Conservation (phyloP, 2,113 vertebrate species). For the Saguinus imperator region DNA sequence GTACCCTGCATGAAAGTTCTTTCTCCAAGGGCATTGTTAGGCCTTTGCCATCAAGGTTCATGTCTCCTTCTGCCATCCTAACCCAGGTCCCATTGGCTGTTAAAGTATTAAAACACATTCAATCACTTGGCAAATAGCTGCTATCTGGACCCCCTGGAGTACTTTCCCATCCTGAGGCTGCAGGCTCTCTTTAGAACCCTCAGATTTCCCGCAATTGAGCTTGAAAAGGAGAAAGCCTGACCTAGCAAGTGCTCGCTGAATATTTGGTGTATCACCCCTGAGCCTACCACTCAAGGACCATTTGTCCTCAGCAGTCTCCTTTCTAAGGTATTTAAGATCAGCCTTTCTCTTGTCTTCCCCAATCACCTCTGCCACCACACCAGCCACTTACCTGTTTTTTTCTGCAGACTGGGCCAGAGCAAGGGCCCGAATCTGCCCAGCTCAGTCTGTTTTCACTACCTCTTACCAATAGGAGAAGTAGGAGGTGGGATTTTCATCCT, state of each 20-base stretch:
- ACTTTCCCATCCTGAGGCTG: too few relatives aligned
- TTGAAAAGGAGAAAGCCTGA: neutral
- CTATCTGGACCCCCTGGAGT: neutral
- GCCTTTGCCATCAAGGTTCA: neutral
- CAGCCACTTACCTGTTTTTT: neutral
- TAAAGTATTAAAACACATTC: neutral
- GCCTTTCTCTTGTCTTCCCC: neutral
- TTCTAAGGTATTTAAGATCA: neutral
- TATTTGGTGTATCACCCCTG: neutral
- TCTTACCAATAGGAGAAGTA: rapidly evolving
- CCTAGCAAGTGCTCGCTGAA: rapidly evolving
- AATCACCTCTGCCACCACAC: rapidly evolving
- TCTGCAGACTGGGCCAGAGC: neutral
- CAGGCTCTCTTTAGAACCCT: neutral
- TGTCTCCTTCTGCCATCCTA: neutral
- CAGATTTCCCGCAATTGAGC: neutral
- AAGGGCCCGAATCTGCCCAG: rapidly evolving
- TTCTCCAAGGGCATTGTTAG: neutral
- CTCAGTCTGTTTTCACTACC: neutral
- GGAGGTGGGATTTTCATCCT: neutral
- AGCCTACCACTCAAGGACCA: neutral
- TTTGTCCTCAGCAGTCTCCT: neutral
- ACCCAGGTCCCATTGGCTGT: neutral
- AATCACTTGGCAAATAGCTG: neutral
- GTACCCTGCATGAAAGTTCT: rapidly evolving